Evolutionary conservation across 2,797 vertebrate species (phyloP).

Genomic region (Betta splendens): DNA sequence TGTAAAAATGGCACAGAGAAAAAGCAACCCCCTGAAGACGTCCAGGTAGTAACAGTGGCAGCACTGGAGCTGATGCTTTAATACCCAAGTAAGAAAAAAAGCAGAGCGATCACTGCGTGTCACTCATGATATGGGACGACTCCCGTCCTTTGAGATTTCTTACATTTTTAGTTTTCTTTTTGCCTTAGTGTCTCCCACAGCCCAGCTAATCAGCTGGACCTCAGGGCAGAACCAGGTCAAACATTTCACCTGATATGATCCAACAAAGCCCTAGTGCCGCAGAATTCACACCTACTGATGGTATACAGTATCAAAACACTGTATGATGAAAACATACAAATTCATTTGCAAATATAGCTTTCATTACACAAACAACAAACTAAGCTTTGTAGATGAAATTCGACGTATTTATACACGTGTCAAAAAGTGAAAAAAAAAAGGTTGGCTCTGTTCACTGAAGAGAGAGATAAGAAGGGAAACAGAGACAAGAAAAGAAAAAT

Average conservation of each 20-base stretch:
- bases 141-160: slow-evolving; percentile 49
- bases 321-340: slow-evolving; percentile 70
- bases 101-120: slow-evolving; percentile 32
- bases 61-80: slow-evolving; percentile 41
- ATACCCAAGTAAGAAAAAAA: slow-evolving; percentile 41
- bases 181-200: slow-evolving; percentile 19
- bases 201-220: slow-evolving; percentile 30
- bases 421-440: slow-evolving; percentile 64
- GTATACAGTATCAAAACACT: slow-evolving; percentile 73
- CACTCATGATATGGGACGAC: slow-evolving; percentile 29
- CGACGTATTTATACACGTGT: slow-evolving; percentile 63
- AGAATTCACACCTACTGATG: slow-evolving; percentile 61
- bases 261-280: slow-evolving; percentile 58
- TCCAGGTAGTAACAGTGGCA: slow-evolving; percentile 59
- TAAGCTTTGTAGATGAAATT: slow-evolving; percentile 69
- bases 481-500: slow-evolving; percentile 22
- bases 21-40: slow-evolving; percentile 54
- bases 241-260: slow-evolving; percentile 29
- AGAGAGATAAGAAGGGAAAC: slow-evolving; percentile 21
- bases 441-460: slow-evolving; percentile 62
- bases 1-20: slow-evolving; percentile 67
- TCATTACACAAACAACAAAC: slow-evolving; percentile 66
- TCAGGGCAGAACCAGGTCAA: slow-evolving; percentile 34
- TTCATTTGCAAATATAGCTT: slow-evolving; percentile 71
- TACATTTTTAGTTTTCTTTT: slow-evolving; percentile 14